Evolutionary conservation across 2,888 invertebrate species (phyloP), one percentile per base, ranked within the genome.

Genomic region (Nineta flava): DNA sequence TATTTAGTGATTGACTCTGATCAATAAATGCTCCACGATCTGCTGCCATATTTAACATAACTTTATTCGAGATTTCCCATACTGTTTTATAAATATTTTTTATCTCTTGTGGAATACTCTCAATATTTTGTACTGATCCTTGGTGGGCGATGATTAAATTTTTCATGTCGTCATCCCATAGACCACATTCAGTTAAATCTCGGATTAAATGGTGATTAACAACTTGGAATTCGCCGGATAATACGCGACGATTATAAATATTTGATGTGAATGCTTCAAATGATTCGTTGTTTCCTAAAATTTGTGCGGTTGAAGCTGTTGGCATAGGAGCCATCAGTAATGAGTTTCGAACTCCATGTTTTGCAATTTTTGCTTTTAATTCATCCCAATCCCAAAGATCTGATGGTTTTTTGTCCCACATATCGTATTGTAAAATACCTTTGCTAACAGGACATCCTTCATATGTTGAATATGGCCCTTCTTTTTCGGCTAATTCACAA

Each of bases 201-300:
- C 84, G 83, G 38, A 99, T 66, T 53, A 99, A 72, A 68, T 99
- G 97, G 57, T 93, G 94, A 66, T 99, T 99, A 0, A 99, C 95
- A 17, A 96, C 80, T 74, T 91, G 81, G 63, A 95, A 96, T 70
- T 96, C 95, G 1, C 97, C 97, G 3, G 94, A 94, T 5, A 96
- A 71, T 1, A 99, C 97, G 47, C 95, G 74, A 56, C 97, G 73
- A 16, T 87, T 83, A 67, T 97, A 99, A 58, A 99, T 91, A 63
- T 99, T 99, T 34, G 91, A 94, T 1, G 96, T 97, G 66, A 96
- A 99, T 0, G 99, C 92, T 67, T 99, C 99, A 61, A 96, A 87
- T 0, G 95, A 91, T 67, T 99, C 97, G 65, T 97, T 99, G 64
- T 99, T 99, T 15, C 99, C 99, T 43, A 99, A 77, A 61, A 99